phyloP scores from a whole-genome alignment of 2,113 vertebrate genomes.

The Myotis lucifugus region DNA sequence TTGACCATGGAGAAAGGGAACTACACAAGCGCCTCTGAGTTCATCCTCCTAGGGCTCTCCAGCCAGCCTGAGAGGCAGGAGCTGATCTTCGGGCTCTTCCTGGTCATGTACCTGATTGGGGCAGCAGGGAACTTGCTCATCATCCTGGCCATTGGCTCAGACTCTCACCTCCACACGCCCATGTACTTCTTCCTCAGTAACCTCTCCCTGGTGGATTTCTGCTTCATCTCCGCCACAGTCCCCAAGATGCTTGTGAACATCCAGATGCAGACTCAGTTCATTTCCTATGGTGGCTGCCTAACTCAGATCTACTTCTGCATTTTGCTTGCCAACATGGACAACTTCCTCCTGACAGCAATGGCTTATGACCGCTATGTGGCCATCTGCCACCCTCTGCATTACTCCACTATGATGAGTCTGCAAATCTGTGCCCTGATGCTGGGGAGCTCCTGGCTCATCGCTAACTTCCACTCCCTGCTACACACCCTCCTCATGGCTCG shows the following conservation, averaged over 20 bases:
- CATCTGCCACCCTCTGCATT: constrained; percentile 55
- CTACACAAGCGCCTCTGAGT: neutral
- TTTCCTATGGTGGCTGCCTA: constrained; percentile 54
- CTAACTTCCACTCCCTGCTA: constrained; percentile 51
- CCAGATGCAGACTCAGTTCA: constrained; percentile 13
- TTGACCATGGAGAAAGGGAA: neutral
- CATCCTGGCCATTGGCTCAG: neutral
- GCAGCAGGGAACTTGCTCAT: constrained; percentile 51
- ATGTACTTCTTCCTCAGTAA: constrained; percentile 63
- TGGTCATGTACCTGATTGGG: constrained; percentile 1
- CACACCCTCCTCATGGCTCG: constrained; percentile 68
- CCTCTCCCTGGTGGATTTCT: constrained; percentile 59
- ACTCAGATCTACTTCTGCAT: constrained; percentile 70
- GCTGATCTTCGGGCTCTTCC: constrained; percentile 38
- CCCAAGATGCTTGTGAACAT: constrained; percentile 65
- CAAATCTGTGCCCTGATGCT: neutral
- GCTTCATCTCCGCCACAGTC: constrained; percentile 49
- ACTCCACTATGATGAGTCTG: constrained; percentile 38
- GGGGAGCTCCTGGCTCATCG: constrained; percentile 50
- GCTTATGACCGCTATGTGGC: constrained; percentile 54
- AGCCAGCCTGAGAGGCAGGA: neutral
- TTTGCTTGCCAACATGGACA: constrained; percentile 67
- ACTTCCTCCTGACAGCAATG: constrained; percentile 59
- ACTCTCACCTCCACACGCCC: neutral
- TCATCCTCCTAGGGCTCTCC: constrained; percentile 46